These are phyloP conservation scores for Stenichneumon culpator DNA, from an alignment of 2,888 invertebrate genomes.

Conservation along the genomic window DNA sequence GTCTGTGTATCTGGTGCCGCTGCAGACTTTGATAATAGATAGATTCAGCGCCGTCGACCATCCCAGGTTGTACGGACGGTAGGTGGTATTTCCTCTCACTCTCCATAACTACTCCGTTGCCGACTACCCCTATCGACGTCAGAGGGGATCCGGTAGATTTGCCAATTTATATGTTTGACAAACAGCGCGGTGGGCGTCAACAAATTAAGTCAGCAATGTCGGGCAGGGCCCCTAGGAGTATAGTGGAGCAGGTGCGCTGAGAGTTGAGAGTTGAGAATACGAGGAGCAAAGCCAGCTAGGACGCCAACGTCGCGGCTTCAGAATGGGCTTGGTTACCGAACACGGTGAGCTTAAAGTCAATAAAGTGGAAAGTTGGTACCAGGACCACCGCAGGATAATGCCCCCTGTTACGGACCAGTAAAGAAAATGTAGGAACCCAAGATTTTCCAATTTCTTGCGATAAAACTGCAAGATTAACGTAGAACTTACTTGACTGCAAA, in stretches of 20 bases:
- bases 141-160: slow-evolving; percentile 71
- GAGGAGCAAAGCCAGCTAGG: slow-evolving; percentile 44
- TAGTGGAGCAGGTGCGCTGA: slow-evolving; percentile 56
- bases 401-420: neutral
- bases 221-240: slow-evolving; percentile 45
- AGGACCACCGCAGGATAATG: slow-evolving; percentile 16
- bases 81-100: slow-evolving; percentile 8
- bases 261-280: slow-evolving; percentile 26
- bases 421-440: slow-evolving; percentile 39
- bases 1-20: slow-evolving; percentile 18
- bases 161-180: slow-evolving; percentile 76
- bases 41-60: slow-evolving; percentile 17
- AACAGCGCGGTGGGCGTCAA: slow-evolving; percentile 73
- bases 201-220: slow-evolving; percentile 72
- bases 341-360: slow-evolving; percentile 62
- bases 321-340: slow-evolving; percentile 57
- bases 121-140: slow-evolving; percentile 27
- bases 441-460: slow-evolving; percentile 11
- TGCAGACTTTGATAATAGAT: neutral
- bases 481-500: neutral
- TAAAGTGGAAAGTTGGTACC: slow-evolving; percentile 57
- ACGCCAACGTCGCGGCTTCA: slow-evolving; percentile 54
- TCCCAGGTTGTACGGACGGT: neutral
- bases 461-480: neutral
- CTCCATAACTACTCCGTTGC: neutral